These are phyloP conservation scores for Tricholaema leucomelas DNA, from an alignment of 2,113 vertebrate genomes.

Conservation along the genomic window DNA sequence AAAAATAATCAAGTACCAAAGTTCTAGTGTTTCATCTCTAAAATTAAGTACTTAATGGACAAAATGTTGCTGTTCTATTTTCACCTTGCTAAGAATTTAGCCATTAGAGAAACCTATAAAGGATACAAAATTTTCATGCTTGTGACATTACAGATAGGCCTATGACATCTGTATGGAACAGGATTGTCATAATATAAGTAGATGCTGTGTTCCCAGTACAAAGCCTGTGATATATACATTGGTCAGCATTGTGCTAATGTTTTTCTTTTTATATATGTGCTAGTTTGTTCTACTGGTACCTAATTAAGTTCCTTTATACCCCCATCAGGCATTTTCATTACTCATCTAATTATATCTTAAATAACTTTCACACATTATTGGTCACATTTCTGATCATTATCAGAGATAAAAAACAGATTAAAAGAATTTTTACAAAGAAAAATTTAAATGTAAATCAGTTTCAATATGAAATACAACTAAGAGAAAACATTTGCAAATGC, in stretches of 20 bases:
- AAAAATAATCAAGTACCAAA: neutral
- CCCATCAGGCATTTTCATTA: neutral
- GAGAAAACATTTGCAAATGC: neutral
- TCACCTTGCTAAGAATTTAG: neutral
- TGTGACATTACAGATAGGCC: neutral
- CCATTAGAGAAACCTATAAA: neutral
- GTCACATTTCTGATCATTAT: neutral
- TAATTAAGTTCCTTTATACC: neutral
- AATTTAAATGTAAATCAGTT: neutral
- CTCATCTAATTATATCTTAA: neutral
- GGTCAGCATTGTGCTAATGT: neutral
- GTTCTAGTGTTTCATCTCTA: neutral
- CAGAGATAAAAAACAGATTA: neutral
- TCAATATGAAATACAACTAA: neutral
- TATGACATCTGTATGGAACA: neutral
- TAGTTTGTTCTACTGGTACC: neutral
- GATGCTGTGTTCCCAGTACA: neutral
- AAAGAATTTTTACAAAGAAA: neutral
- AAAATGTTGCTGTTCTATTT: neutral
- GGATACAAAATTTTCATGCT: neutral
- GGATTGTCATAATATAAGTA: neutral
- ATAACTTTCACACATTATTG: neutral
- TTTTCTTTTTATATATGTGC: neutral
- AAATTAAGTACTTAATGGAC: neutral
- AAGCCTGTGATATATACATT: neutral